Conservation (phyloP, 2,888 invertebrate species). For the Geotrupes spiniger region DNA sequence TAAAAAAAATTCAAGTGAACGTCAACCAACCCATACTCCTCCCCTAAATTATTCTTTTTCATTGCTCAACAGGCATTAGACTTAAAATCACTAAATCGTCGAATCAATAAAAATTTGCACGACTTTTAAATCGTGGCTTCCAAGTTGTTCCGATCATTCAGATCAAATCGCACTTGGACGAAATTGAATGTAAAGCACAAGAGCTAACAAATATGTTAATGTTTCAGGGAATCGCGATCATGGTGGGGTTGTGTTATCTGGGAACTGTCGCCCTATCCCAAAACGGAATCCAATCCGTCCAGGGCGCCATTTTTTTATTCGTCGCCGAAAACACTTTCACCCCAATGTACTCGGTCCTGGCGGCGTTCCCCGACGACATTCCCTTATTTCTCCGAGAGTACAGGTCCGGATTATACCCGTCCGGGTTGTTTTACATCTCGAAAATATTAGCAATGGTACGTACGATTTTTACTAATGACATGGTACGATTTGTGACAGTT, state of each 20-base stretch:
- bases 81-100: no score
- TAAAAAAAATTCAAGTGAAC: no score
- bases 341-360: slow-evolving; percentile 86
- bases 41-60: no score
- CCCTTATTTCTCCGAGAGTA: slow-evolving; percentile 80
- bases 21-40: no score
- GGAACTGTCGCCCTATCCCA: slow-evolving; percentile 72
- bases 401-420: slow-evolving; percentile 76
- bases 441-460: slow-evolving; percentile 78
- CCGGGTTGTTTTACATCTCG: slow-evolving; percentile 76
- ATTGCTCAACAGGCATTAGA: no score
- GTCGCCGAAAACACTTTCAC: slow-evolving; percentile 88
- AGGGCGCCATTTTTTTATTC: slow-evolving; percentile 84
- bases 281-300: slow-evolving; percentile 81
- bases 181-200: no score
- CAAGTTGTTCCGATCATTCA: no score
- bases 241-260: slow-evolving; percentile 82
- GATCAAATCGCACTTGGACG: no score
- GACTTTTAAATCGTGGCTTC: no score
- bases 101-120: no score
- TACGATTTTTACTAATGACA: no score
- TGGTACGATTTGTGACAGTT: neutral
- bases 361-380: slow-evolving; percentile 76
- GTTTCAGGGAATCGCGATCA: slow-evolving; percentile 64
- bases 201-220: no score